A percentile compares a stretch with the other conserved stretches of the same genome.
These are phyloP conservation scores for Aspiorhynchus laticeps DNA, from an alignment of 2,113 vertebrate species.

Conservation along the genomic window DNA sequence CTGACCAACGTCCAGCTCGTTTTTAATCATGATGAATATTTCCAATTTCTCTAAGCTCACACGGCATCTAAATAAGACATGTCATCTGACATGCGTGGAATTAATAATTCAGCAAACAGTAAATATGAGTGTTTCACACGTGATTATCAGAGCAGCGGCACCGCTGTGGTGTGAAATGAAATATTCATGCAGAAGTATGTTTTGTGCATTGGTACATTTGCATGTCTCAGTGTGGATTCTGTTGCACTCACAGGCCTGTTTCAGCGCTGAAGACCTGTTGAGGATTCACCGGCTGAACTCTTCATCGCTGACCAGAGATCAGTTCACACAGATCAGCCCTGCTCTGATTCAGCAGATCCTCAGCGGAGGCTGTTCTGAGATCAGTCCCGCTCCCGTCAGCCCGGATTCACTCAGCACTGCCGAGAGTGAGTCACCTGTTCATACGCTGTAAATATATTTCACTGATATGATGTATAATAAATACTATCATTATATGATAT, in stretches of 20 bases:
- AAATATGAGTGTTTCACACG: not conserved
- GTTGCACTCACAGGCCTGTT: constrained; percentile 71
- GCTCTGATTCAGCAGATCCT: constrained; percentile 85
- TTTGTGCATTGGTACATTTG: not conserved
- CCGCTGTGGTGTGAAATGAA: not conserved
- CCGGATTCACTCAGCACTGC: constrained; percentile 60
- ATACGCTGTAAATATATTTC: too few relatives aligned
- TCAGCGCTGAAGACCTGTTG: constrained; percentile 76
- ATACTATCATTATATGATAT: not conserved
- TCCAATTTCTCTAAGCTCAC: constrained; percentile 23
- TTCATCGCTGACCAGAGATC: constrained; percentile 64
- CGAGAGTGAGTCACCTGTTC: constrained; percentile 66
- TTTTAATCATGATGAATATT: constrained; percentile 33
- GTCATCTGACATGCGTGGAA: constrained; percentile 26
- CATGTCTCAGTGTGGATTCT: not conserved
- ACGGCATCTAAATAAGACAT: constrained; percentile 3
- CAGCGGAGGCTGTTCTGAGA: constrained; percentile 73
- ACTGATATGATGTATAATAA: not conserved
- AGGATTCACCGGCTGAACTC: constrained; percentile 69
- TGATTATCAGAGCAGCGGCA: not conserved
- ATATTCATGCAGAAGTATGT: not conserved
- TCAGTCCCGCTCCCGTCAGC: not conserved
- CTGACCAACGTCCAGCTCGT: not conserved
- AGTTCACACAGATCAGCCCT: constrained; percentile 77
- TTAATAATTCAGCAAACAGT: not conserved